Evolutionary conservation across 2,113 vertebrate species (phyloP).

Genomic region (Erinaceus europaeus): DNA sequence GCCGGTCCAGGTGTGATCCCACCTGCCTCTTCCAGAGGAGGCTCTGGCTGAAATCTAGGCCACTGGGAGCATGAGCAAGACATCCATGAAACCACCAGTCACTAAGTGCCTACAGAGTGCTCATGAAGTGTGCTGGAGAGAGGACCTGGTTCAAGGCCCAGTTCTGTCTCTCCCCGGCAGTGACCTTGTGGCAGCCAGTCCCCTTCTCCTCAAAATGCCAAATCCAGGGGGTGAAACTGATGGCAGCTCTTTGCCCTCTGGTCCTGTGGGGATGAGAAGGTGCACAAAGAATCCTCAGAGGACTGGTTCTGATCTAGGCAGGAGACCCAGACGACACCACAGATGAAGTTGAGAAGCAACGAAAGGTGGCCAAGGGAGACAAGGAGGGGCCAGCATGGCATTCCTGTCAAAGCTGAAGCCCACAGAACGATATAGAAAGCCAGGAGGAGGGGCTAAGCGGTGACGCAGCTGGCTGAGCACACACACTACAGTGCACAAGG

Average conservation of each 20-base stretch:
- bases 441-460: too few species aligned
- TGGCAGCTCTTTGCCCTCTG: not conserved
- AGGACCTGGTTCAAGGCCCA: slow-evolving; percentile 38
- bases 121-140: not conserved
- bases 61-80: not conserved
- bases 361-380: too few species aligned
- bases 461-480: too few species aligned
- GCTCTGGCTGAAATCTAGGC: slow-evolving; percentile 53
- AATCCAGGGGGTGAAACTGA: too few species aligned
- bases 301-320: not conserved
- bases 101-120: slow-evolving; percentile 39
- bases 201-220: too few species aligned
- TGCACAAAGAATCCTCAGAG: not conserved
- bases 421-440: too few species aligned
- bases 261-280: not conserved
- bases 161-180: not conserved
- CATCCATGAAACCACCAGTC: slow-evolving; percentile 43
- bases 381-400: too few species aligned
- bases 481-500: too few species aligned
- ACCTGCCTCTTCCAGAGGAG: not conserved
- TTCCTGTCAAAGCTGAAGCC: too few species aligned
- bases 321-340: not conserved
- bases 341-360: not conserved
- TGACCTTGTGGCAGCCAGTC: slow-evolving; percentile 15
- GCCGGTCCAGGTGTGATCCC: not conserved